Evolutionary conservation across 2,888 invertebrate genomes (phyloP).

Genomic region (Aricia artaxerxes): DNA sequence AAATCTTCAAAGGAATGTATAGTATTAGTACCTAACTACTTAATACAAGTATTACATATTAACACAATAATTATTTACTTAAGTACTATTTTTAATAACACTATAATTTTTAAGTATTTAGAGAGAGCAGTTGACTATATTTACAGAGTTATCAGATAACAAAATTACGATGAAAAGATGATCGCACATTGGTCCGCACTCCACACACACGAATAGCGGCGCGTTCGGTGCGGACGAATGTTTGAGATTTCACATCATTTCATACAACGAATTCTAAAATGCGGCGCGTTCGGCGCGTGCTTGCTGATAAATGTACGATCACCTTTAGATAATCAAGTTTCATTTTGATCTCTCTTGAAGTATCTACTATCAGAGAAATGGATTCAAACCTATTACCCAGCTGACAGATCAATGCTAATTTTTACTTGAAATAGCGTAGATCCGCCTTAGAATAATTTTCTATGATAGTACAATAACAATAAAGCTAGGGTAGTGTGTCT

Average conservation of each 20-base stretch:
- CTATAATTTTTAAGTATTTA: not conserved
- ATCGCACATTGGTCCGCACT: no score
- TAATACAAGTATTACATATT: not conserved
- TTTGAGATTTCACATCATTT: no score
- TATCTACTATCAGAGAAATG: no score
- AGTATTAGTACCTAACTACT: not conserved
- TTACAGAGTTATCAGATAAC: not conserved
- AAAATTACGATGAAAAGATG: no score
- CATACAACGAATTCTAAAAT: no score
- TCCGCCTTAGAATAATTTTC: not conserved
- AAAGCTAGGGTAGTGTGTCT: constrained; percentile 37
- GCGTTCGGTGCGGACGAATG: no score
- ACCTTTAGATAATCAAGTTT: not conserved
- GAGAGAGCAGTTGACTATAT: not conserved
- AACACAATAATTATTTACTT: not conserved
- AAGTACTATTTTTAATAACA: not conserved
- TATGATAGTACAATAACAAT: not conserved
- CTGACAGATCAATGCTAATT: not conserved
- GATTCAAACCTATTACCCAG: no score
- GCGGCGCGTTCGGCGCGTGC: no score
- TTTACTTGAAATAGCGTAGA: not conserved
- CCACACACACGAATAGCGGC: no score
- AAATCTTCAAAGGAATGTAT: not conserved
- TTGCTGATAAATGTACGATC: no score
- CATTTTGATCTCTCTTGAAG: no score